These are phyloP conservation scores for Cantharis lateralis DNA, from an alignment of 2,888 invertebrate genomes.

Conservation along the genomic window DNA sequence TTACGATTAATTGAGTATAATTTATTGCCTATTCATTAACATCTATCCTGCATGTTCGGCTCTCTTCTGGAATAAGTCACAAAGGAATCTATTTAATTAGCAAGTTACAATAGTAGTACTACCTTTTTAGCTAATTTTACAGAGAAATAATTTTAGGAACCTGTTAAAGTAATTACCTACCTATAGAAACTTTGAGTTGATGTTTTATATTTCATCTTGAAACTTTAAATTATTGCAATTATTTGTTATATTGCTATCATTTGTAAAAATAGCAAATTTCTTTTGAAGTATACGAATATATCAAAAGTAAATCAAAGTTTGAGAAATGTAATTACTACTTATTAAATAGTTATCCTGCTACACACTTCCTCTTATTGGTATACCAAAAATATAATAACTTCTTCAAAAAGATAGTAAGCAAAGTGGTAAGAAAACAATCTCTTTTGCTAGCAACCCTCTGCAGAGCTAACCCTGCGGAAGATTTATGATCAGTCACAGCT, in stretches of 20 bases:
- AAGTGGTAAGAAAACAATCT: conserved; percentile 18
- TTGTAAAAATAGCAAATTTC: background rate
- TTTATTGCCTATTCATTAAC: conserved; percentile 25
- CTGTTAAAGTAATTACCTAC: background rate
- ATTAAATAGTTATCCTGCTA: background rate
- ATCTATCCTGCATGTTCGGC: conserved; percentile 12
- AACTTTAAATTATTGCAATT: background rate
- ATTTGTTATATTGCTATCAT: background rate
- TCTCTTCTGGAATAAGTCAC: conserved; percentile 19
- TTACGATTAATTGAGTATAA: conserved; percentile 19
- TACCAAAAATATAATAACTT: conserved; percentile 6
- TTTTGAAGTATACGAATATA: background rate
- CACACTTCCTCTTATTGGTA: background rate
- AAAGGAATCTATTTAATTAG: conserved; percentile 29
- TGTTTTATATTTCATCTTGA: background rate
- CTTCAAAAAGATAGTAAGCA: conserved; percentile 20
- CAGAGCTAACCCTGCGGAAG: conserved; percentile 20
- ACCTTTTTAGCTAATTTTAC: conserved; percentile 1
- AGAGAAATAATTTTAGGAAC: conserved; percentile 5
- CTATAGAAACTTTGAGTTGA: background rate
- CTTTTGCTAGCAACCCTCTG: conserved; percentile 21
- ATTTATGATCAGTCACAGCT: conserved; percentile 33
- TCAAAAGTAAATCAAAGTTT: background rate
- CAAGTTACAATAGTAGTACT: conserved; percentile 2
- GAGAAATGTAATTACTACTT: background rate